Percentiles rank a stretch among this genome's conserved stretches.
phyloP scores from a whole-genome alignment of 2,888 invertebrate genomes.

The Lymantria dispar region DNA sequence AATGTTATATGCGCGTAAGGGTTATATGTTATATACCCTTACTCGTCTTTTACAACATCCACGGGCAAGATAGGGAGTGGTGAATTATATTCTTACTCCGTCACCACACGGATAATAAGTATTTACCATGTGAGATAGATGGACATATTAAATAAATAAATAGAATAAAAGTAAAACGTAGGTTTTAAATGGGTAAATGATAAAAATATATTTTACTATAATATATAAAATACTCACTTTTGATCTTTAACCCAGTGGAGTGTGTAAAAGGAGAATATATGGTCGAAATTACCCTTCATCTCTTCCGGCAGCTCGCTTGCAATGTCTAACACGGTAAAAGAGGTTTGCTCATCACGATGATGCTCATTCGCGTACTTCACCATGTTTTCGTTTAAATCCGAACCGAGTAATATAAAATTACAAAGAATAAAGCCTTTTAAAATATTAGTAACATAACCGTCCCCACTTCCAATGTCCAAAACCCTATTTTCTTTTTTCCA shows the following conservation, averaged over 20 bases:
- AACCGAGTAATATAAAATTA: constrained; percentile 79
- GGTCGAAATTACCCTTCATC: constrained; percentile 80
- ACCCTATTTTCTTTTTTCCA: constrained; percentile 75
- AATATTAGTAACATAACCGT: constrained; percentile 85
- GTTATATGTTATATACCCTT: too few species aligned
- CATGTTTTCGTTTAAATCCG: constrained; percentile 88
- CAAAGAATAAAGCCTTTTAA: constrained; percentile 83
- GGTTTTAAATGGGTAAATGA: too few species aligned
- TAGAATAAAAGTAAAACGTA: too few species aligned
- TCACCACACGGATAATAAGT: too few species aligned
- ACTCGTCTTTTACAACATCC: too few species aligned
- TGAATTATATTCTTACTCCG: too few species aligned
- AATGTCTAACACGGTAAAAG: constrained; percentile 83
- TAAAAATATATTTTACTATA: too few species aligned
- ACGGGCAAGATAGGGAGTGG: too few species aligned
- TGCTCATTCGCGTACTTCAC: constrained; percentile 82
- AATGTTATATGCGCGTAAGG: too few species aligned
- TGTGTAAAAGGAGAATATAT: constrained; percentile 89
- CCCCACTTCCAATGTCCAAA: constrained; percentile 88
- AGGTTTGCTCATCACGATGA: constrained; percentile 63
- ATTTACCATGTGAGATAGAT: too few species aligned
- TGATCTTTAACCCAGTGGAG: constrained; percentile 90
- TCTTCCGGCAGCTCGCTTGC: constrained; percentile 69
- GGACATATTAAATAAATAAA: too few species aligned
- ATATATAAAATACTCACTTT: constrained; percentile 78